Conservation (phyloP, 37 sponge, comb jelly and placozoan genomes). For the Spongia lamella region DNA sequence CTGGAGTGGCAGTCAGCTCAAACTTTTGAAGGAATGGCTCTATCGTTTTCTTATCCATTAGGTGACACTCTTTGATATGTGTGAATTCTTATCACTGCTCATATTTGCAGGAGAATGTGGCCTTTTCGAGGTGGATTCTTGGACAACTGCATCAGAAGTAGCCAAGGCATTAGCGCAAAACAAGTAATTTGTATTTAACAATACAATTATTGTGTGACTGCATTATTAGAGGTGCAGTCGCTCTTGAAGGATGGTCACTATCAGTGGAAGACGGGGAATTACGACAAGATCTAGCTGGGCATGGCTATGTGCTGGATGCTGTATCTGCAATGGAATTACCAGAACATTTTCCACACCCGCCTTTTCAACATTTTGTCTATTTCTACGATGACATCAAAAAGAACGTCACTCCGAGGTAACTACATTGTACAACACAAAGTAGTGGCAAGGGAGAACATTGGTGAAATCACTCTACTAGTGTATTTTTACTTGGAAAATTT, state of each 20-base stretch:
- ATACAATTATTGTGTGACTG: background rate
- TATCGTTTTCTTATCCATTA: constrained; percentile 44
- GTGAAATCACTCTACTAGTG: too few relatives aligned
- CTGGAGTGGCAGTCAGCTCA: constrained; percentile 64
- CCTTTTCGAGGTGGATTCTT: constrained; percentile 35
- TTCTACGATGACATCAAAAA: constrained; percentile 28
- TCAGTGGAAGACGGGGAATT: constrained; percentile 12
- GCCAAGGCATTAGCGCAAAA: constrained; percentile 14
- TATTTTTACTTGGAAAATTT: too few relatives aligned
- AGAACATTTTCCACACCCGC: constrained; percentile 15
- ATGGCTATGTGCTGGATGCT: constrained; percentile 59
- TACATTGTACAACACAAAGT: background rate
- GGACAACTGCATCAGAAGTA: constrained; percentile 59
- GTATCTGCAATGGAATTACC: constrained; percentile 57
- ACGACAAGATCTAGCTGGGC: constrained; percentile 44
- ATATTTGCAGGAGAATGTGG: constrained; percentile 11
- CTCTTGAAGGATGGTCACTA: constrained; percentile 35
- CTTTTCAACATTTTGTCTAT: constrained; percentile 23
- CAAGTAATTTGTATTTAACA: constrained; percentile 10
- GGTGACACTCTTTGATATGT: background rate
- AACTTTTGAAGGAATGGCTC: constrained; percentile 25
- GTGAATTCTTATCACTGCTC: background rate
- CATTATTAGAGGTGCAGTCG: background rate
- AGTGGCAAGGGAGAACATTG: background rate
- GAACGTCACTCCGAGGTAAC: background rate